Evolutionary conservation across 2,888 invertebrate genomes (phyloP), one percentile per base, ranked within the genome.

Genomic region (Nasonia oneida): DNA sequence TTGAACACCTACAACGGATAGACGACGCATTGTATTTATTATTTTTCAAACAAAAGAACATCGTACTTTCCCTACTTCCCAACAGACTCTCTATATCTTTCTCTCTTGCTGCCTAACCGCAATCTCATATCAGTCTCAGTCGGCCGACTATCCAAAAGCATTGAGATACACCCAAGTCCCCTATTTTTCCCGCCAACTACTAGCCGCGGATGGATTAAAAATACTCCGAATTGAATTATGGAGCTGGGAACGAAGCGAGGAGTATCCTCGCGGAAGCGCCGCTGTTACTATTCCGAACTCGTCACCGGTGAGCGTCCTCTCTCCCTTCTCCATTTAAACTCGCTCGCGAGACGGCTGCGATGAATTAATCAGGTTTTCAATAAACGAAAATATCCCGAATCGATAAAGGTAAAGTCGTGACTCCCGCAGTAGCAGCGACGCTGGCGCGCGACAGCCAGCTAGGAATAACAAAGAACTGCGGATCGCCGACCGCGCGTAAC

Each of bases 251-350:
- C 61, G 5, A 75, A 81, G 53, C 42, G 47, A 42, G 47, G 42
- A 1, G 37, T 70, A 4, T 10, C 47, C 1, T 8, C 61, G 61
- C 47, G n/a, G n/a, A 82, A 39, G 29, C 67, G 57, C 23, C 84
- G 85, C 14, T 39, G 42, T n/a, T 85, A 83, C 50, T 85, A 81
- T 64, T 87, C 85, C 14, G 87, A 87, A 29, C 76, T 83, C 23
- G 71, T 85, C 8, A 81, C 77, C 18, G 83, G 87, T 83, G 23
- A 77, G 83, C 29, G 5, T 6, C 10, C 23, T n/a, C n/a, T 18
- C 1, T 33, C n/a, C 2, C 12, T 14, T 12, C 12, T 15, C 3
- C 14, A 0, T 50, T 14, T 12, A 29, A 29, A 29, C 50, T 53
- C 18, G 18, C 53, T 53, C 53, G 53, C 14, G 53, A 15, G 71